Evolutionary conservation across 2,797 vertebrate species (phyloP), one percentile per base, ranked within the genome.

Genomic region (Alfaro cultratus): DNA sequence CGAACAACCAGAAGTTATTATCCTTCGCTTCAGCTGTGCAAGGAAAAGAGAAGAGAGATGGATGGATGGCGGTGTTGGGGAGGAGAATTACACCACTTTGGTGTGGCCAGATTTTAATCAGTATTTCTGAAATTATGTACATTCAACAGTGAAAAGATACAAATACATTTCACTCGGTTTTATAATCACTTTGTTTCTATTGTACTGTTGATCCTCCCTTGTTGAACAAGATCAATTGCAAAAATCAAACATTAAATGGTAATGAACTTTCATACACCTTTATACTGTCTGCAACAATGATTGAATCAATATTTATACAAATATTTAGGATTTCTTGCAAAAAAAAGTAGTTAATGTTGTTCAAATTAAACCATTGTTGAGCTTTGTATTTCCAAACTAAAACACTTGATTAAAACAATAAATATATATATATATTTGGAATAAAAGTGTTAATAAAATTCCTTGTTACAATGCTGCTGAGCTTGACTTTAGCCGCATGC

Each of bases 21-120:
- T 85, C 84, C 85, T 89, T 86, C 86, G 71, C 81, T 89, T 88
- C 80, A 89, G 79, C 85, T 53, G 41, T 46, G 2, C 4, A 16
- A 55, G 34, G 23, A n/a, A 53, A 41, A 55, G 31, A 55, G 13
- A 16, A 29, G 4, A 57, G 55, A 51, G 49, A 23, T 51, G 49
- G 49, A 23, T 51, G 7, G n/a, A 4, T 4, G 36, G 4, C 41
- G 4, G 26, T 11, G 26, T 29, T n/a, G 4, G 55, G 4, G 12
- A n/a, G 4, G 53, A 26, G 10, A 11, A 29, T 57, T n/a, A 4
- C 0, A 29, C 55, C 55, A 57, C 55, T 12, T n/a, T 29, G 11
- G 26, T 57, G 13, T 34, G 29, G 57, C 29, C 57, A 62, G 29
- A 34, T 62, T 16, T 62, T 7, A 62, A 62, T 60, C 23, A 15